Evolutionary conservation across 1,140 invertebrate genomes (phyloP).

Genomic region (Hestina assimilis): DNA sequence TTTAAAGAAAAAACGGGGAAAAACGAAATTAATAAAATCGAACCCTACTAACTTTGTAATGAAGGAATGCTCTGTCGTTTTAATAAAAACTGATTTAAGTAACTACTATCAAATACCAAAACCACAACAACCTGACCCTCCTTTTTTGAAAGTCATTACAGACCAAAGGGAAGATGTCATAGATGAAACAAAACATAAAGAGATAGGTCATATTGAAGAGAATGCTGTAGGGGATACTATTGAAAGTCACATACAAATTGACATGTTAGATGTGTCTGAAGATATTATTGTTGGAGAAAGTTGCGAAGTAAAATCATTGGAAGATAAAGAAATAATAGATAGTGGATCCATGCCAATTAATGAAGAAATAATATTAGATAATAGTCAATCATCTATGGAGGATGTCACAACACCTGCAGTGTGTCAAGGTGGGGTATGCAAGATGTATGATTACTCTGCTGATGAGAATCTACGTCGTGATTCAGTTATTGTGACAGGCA

Average conservation of each 20-base stretch:
- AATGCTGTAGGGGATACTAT: constrained; percentile 37
- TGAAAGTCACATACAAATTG: constrained; percentile 57
- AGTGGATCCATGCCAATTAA: constrained; percentile 36
- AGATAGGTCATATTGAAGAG: background rate
- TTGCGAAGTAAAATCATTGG: constrained; percentile 47
- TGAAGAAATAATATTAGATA: constrained; percentile 68
- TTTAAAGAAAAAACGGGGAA: constrained; percentile 37
- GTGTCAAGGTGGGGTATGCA: constrained; percentile 47
- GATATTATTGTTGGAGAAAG: constrained; percentile 66
- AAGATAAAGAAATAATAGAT: constrained; percentile 42
- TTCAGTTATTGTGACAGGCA: constrained; percentile 49
- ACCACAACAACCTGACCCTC: background rate
- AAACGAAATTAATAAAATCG: constrained; percentile 5
- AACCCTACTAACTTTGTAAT: constrained; percentile 22
- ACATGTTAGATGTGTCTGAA: constrained; percentile 71
- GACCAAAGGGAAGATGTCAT: background rate
- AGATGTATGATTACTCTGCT: constrained; percentile 64
- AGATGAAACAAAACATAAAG: background rate
- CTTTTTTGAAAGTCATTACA: background rate
- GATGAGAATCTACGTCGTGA: constrained; percentile 61
- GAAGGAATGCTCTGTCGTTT: constrained; percentile 58
- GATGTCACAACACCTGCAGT: constrained; percentile 25
- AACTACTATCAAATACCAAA: constrained; percentile 31
- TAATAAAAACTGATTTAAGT: constrained; percentile 45
- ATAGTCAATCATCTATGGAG: constrained; percentile 62